Percentiles rank a stretch among this genome's conserved stretches.
These are phyloP conservation scores for Cynopterus brachyotis DNA, from an alignment of 2,113 vertebrate genomes.

Conservation along the genomic window DNA sequence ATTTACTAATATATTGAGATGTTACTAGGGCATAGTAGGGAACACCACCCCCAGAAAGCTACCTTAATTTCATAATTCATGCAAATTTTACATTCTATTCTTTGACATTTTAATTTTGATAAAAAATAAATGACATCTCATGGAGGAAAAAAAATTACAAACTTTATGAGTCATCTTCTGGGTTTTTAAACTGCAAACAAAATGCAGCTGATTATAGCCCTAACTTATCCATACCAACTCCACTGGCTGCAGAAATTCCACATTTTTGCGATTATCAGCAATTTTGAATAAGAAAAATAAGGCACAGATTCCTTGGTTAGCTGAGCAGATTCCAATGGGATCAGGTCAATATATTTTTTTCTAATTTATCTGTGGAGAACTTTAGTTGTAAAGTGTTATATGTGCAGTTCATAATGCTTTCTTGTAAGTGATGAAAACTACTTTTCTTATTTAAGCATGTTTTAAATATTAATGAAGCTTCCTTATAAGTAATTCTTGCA, in stretches of 20 bases:
- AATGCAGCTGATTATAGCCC: not conserved
- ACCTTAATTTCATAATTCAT: constrained; percentile 10
- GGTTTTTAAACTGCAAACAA: not conserved
- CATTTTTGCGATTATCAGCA: not conserved
- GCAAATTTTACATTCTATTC: not conserved
- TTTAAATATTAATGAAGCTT: not conserved
- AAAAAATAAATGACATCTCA: not conserved
- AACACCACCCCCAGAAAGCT: not conserved
- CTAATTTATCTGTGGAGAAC: not conserved
- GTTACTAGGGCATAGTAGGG: not conserved
- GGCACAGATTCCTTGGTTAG: not conserved
- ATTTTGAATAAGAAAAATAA: not conserved
- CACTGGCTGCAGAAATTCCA: not conserved
- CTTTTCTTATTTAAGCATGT: not conserved
- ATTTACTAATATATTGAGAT: not conserved
- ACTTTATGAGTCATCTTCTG: not conserved
- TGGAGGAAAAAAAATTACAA: not conserved
- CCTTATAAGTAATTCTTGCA: not conserved
- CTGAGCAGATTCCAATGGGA: not conserved
- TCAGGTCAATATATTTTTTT: not conserved
- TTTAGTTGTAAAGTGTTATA: constrained; percentile 6
- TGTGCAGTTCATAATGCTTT: not conserved
- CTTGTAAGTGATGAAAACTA: not conserved
- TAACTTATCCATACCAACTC: not conserved
- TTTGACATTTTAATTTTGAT: constrained; percentile 25